These are phyloP conservation scores for Zhuqinia jingwanae DNA, from an alignment of 2,888 invertebrate species.

Conservation along the genomic window DNA sequence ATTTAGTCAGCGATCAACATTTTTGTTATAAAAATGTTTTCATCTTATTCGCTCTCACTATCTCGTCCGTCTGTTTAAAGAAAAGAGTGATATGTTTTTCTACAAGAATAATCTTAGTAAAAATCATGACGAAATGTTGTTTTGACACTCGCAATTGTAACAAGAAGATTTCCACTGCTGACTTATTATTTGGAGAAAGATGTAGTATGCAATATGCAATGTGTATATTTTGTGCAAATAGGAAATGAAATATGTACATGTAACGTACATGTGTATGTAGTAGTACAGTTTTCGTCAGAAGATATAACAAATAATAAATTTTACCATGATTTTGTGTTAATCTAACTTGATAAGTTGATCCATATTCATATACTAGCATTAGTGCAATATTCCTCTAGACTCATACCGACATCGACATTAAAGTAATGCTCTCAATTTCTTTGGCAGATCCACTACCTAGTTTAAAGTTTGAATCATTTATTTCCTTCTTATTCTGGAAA, in stretches of 20 bases:
- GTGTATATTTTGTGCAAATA: too few species aligned
- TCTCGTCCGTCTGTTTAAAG: background rate
- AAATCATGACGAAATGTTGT: constrained; percentile 55
- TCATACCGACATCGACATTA: too few species aligned
- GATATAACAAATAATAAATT: too few species aligned
- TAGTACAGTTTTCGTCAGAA: too few species aligned
- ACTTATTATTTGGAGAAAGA: constrained; percentile 1
- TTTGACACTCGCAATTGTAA: constrained; percentile 42
- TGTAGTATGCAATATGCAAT: too few species aligned
- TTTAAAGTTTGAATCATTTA: background rate
- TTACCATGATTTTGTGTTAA: too few species aligned
- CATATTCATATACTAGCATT: too few species aligned
- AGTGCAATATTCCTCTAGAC: too few species aligned
- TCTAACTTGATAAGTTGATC: too few species aligned
- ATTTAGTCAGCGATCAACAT: background rate
- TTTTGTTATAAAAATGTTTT: background rate
- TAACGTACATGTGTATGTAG: too few species aligned
- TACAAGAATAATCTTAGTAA: constrained; percentile 1
- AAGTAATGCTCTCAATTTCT: background rate
- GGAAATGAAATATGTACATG: too few species aligned
- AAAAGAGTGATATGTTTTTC: background rate
- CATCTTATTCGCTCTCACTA: background rate
- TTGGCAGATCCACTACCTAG: background rate
- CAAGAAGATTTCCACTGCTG: background rate
- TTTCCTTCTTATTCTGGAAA: constrained; percentile 45